Percentiles rank a stretch among this genome's conserved stretches.
These are phyloP conservation scores for Coregonus clupeaformis DNA, from an alignment of 2,113 vertebrate species.

Conservation along the genomic window DNA sequence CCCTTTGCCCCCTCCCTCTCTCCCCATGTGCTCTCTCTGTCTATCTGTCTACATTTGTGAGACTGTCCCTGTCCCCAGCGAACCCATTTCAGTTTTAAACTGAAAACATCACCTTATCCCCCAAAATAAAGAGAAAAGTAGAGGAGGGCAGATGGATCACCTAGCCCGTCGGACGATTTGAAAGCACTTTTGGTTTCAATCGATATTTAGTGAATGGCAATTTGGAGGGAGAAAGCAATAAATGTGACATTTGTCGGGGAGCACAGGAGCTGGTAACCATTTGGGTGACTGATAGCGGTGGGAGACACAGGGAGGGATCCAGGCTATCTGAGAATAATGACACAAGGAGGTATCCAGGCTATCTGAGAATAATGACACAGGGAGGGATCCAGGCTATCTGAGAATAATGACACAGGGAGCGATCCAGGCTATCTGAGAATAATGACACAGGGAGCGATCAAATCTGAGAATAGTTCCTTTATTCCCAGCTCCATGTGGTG, in stretches of 20 bases:
- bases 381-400: too few relatives aligned
- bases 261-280: slow-evolving; percentile 22
- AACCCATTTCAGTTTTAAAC: slow-evolving; percentile 13
- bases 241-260: slow-evolving; percentile 40
- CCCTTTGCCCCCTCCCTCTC: slow-evolving; percentile 3
- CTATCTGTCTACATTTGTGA: slow-evolving; percentile 4
- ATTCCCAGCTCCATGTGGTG: too few relatives aligned
- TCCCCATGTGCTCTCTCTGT: not conserved
- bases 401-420: too few relatives aligned
- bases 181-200: slow-evolving; percentile 45
- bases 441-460: too few relatives aligned
- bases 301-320: not conserved
- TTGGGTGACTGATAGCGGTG: slow-evolving; percentile 26
- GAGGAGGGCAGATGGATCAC: not conserved
- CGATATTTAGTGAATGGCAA: slow-evolving; percentile 56
- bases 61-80: slow-evolving; percentile 13
- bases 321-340: too few relatives aligned
- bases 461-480: not conserved
- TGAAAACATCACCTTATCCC: not conserved
- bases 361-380: too few relatives aligned
- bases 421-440: too few relatives aligned
- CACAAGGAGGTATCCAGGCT: too few relatives aligned
- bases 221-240: slow-evolving; percentile 32
- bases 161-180: slow-evolving; percentile 8
- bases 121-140: slow-evolving; percentile 8